Percentiles rank a stretch among this genome's conserved stretches.
Conservation (phyloP, 2,888 invertebrate genomes). For the Cryptus viduatorius region DNA sequence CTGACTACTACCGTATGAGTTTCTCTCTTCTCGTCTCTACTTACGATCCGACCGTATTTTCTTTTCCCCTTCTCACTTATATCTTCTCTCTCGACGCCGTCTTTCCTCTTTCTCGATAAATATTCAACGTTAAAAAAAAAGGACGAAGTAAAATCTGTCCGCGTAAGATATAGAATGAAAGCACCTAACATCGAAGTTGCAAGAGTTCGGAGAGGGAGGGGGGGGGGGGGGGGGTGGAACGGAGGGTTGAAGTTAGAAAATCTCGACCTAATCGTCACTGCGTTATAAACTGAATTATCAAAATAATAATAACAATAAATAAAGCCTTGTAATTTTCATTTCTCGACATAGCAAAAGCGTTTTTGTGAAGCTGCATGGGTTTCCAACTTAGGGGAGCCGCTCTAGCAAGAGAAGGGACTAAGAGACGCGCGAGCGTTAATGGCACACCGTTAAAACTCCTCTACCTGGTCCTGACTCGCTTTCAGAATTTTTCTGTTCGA, state of each 20-base stretch:
- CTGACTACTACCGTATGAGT: conserved; percentile 20
- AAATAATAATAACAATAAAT: not conserved
- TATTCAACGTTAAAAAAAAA: conserved; percentile 11
- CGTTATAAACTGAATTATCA: not conserved
- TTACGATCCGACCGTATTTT: conserved; percentile 32
- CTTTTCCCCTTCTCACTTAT: not conserved
- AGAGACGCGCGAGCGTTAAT: conserved; percentile 22
- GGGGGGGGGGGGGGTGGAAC: not conserved
- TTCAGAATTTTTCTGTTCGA: conserved; percentile 46
- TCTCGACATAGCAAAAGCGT: not conserved
- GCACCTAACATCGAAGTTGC: not conserved
- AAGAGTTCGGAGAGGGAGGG: not conserved
- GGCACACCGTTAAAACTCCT: conserved; percentile 48
- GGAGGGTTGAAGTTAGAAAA: too few relatives aligned
- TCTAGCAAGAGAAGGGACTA: not conserved
- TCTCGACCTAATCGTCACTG: conserved; percentile 18
- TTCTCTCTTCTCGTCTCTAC: conserved; percentile 13
- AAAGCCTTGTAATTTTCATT: not conserved
- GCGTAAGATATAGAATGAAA: not conserved
- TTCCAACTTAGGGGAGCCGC: conserved; percentile 20
- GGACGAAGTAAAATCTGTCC: not conserved
- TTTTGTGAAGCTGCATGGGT: not conserved
- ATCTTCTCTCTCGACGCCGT: conserved; percentile 17
- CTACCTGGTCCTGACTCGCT: conserved; percentile 34
- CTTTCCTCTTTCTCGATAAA: conserved; percentile 2